Evolutionary conservation across 2,888 invertebrate genomes (phyloP), one percentile per base, ranked within the genome.

Genomic region (Idaea straminata): DNA sequence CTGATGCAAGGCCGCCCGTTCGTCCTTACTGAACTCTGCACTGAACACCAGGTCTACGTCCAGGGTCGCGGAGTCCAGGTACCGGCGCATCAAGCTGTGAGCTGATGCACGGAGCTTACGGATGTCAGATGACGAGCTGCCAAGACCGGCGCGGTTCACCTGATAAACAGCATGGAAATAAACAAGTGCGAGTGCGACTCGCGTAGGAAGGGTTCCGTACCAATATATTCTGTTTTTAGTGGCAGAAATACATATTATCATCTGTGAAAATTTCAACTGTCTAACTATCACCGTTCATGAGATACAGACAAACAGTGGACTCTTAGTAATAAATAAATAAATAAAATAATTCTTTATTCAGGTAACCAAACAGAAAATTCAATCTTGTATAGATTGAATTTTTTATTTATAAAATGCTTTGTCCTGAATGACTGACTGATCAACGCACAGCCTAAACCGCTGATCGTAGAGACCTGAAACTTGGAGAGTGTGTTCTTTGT

Each of bases 1-100:
- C 88, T 91, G 86, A 77, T 96, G 96, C 64, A 96, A 83, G 0
- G 84, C 69, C 0, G 94, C 94, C 34, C 96, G 86, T 76, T 96
- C 96, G 0, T 95, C 95, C 72, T 94, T 95, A 0, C 90, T 89
- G 80, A 96, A 96, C 66, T 95, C 94, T 0, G 91, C 85, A 62
- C 85, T 85, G 76, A 91, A 91, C 25, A 91, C 93, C 61, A 96
- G 85, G 80, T 96, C 95, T 0, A 94, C 88, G 78, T 92, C 93
- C 47, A 92, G 87, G 6, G 85, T 89, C 61, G 84, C 89, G 0
- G 86, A 84, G 5, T 76, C 83, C 0, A 82, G 68, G 77, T 80
- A 90, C 0, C 89, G 80, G 64, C 79, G 77, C 88, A 92, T 88
- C 6, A 92, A 78, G 0, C 70, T 66, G 0, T 69, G 65, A 0